Conservation (phyloP, 2,113 vertebrate genomes). For the Lichenostomus cassidix region DNA sequence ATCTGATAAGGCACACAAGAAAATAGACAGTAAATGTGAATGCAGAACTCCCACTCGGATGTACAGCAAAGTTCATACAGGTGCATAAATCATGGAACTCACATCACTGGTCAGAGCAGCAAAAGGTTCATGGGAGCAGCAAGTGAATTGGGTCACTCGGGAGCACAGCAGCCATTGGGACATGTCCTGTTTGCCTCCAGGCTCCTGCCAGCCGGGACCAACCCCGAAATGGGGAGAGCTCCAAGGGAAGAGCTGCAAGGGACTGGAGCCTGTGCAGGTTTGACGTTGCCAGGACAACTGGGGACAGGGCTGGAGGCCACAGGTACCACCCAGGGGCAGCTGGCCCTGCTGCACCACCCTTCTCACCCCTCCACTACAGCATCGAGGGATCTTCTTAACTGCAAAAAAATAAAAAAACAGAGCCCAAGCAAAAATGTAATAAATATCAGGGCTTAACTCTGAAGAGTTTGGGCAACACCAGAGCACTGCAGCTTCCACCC, state of each 20-base stretch:
- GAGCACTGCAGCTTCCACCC: background rate
- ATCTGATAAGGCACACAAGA: constrained; percentile 85
- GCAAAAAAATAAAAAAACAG: too few species aligned
- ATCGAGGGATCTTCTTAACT: background rate
- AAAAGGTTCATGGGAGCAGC: constrained; percentile 64
- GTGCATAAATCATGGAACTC: constrained; percentile 77
- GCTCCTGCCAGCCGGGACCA: background rate
- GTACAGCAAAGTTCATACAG: constrained; percentile 80
- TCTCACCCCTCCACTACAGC: background rate
- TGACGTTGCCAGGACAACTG: rapidly evolving
- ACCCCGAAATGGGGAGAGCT: rapidly evolving
- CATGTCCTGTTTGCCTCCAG: background rate
- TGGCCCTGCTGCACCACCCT: background rate
- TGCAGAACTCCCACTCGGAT: constrained; percentile 78
- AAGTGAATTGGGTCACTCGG: background rate
- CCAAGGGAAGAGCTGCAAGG: background rate
- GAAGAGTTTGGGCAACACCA: background rate
- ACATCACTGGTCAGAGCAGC: constrained; percentile 50
- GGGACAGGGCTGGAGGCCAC: background rate
- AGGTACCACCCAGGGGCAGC: background rate
- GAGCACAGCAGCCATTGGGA: background rate
- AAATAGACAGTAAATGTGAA: constrained; percentile 88
- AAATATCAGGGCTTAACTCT: background rate
- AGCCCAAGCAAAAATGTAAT: background rate
- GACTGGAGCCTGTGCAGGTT: background rate